Evolutionary conservation across 1,140 invertebrate genomes (phyloP).

Genomic region (Tetranychus urticae): DNA sequence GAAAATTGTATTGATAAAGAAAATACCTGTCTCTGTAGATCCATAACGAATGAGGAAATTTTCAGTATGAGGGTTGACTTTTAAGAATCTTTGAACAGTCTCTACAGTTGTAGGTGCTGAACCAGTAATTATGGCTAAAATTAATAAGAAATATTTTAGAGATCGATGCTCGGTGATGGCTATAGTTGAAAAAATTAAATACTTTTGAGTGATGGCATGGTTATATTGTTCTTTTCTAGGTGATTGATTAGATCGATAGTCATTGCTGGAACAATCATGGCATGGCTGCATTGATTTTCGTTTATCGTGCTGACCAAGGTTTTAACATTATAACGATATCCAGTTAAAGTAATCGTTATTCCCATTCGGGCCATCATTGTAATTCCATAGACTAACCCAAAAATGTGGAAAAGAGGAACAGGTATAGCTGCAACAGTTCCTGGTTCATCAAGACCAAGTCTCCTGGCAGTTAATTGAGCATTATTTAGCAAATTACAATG

Average conservation of each 20-base stretch:
- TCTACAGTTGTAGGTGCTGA: conserved; percentile 7
- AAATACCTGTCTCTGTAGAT: conserved; percentile 6
- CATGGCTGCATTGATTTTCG: conserved; percentile 2
- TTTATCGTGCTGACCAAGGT: conserved; percentile 1
- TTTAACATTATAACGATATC: conserved; percentile 5
- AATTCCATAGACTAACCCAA: conserved; percentile 46
- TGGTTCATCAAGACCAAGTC: conserved; percentile 25
- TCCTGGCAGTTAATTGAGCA: conserved; percentile 34
- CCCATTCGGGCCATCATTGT: conserved; percentile 18
- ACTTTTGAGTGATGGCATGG: conserved; percentile 1
- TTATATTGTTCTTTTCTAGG: conserved; percentile 1
- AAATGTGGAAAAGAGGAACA: conserved; percentile 80
- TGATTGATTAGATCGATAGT: conserved; percentile 8
- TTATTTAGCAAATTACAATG: conserved; percentile 73
- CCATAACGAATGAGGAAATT: conserved; percentile 9
- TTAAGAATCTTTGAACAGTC: conserved; percentile 3
- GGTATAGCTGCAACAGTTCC: conserved; percentile 35
- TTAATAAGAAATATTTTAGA: not conserved
- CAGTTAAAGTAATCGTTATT: not conserved
- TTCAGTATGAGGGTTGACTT: not conserved
- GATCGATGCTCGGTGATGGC: not conserved
- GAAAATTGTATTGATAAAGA: not conserved
- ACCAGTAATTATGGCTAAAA: conserved; percentile 1
- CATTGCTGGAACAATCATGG: conserved; percentile 7
- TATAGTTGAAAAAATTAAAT: not conserved